Evolutionary conservation across 2,113 vertebrate genomes (phyloP).

Genomic region (Ardeotis arabs): DNA sequence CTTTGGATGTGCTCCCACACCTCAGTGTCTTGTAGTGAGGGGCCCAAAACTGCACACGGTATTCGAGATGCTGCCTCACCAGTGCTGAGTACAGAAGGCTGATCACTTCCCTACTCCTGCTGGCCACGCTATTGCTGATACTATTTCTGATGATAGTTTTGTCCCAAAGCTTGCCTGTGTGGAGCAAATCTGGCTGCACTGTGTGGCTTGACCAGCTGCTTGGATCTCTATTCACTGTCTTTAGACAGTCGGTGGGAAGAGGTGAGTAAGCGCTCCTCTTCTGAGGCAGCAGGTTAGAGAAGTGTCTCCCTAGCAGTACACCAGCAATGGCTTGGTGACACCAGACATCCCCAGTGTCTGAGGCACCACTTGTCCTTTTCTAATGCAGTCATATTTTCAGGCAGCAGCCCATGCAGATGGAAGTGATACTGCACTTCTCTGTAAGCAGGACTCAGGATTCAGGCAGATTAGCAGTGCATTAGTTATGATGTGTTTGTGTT

Average conservation of each 20-base stretch:
- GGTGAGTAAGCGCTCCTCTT: neutral
- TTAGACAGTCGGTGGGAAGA: neutral
- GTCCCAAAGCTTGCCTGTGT: neutral
- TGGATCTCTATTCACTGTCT: neutral
- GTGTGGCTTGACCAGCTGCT: neutral
- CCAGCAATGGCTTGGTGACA: neutral
- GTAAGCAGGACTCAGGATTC: neutral
- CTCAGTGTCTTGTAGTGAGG: too few species aligned
- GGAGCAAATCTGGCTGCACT: neutral
- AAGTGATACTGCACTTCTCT: neutral
- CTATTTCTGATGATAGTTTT: neutral
- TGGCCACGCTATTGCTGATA: fast-evolving
- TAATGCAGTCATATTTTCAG: neutral
- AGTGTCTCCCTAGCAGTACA: neutral
- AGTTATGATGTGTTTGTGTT: neutral
- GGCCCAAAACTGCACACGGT: too few species aligned
- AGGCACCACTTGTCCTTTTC: neutral
- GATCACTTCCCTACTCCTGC: neutral
- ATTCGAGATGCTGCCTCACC: fast-evolving
- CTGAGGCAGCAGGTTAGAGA: neutral
- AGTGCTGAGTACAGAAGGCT: fast-evolving
- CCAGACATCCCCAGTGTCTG: fast-evolving
- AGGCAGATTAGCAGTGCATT: neutral
- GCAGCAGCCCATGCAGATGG: neutral
- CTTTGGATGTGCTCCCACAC: too few species aligned